Base-by-base conservation (phyloP, 2,888 invertebrate genomes). In the Caenorhabditis sp. region DNA sequence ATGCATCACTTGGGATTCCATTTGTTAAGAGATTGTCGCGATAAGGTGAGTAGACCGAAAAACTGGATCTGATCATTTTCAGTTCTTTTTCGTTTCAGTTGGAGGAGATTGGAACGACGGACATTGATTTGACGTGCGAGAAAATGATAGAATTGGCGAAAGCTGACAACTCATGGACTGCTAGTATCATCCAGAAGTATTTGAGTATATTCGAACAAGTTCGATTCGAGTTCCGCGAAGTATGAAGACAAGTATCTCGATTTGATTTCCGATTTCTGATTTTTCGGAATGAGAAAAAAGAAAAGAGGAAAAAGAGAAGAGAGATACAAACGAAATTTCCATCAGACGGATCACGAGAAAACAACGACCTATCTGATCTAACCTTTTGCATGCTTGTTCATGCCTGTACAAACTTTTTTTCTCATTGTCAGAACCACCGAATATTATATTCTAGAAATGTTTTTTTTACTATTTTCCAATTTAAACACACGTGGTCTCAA, bases 1-100 rank as follows among this genome's bases (percentile, higher is more conserved):
- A 80, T 85, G 47, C 59, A 74, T 14, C 88, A 88, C 63, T 49
- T 86, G 24, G 19, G 63, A 24, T 77, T 82, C n/a, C 81, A 86
- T 31, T 41, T 88, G 22, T 44, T 85, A 5, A n/a, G 69, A 28
- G 12, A 22, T 22, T 84, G 85, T 59, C 86, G 87, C 70, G 80
- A 86, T 35, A 85, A 83, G 73, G 86, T 87, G 24, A 26, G 54
- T 8, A 26, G 22, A 49, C 7, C 6, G 7, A 24, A 8, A 26
- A 49, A 28, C 35, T 54, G 24, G 26, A 31, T 19, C 47, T 26
- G 22, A 66, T 41, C 19, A 47, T 19, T 19, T 19, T 5, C 19
- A 47, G 19, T 47, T 7, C 7, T n/a, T 28, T 12, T 19, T 31
- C n/a, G 6, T 74, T 79, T 24, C 74, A 86, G 86, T 61, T 88